Evolutionary conservation across 2,797 vertebrate genomes (phyloP), one percentile per base, ranked within the genome.

Genomic region (Alca torda): DNA sequence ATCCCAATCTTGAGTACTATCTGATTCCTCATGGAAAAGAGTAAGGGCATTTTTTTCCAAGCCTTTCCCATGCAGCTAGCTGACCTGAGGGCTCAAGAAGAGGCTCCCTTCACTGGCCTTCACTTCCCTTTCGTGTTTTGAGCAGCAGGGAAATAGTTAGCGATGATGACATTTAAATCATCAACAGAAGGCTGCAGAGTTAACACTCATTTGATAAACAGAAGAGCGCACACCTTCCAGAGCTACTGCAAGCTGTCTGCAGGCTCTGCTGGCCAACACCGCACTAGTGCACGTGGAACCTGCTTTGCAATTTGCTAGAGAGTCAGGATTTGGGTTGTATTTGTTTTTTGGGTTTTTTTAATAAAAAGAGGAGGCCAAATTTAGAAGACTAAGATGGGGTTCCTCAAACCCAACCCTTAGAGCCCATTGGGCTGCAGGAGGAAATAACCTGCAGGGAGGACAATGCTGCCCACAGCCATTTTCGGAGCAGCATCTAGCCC

Each of bases 141-240:
- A 93, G 82, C 81, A 91, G 87, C 48, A 85, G 73, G 37, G 87
- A 94, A 94, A 92, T 16, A 77, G 85, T 84, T 77, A 93, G 59
- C 0, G 0, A 81, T 46, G 76, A 69, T 16, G 17, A 95, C 84
- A 95, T 93, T 93, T 75, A 92, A 80, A 92, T 94, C 75, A 89
- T 39, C 96, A 90, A 88, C 93, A 93, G 92, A 90, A 93, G 89
- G 91, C 87, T 86, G 87, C 69, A 88, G 96, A 86, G 89, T 64
- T 80, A 94, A 90, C 85, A 84, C 45, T 96, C 68, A 28, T 69
- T 63, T 25, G 79, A 86, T 75, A 78, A 95, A 92, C 73, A 86
- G 84, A 85, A 91, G 79, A 80, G 76, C 82, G 72, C 89, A 91
- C 84, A 96, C 91, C 87, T 96, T 96, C 82, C 82, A 93, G 78